These are phyloP conservation scores for Drosophila percnosoma DNA, from an alignment of 2,888 invertebrate genomes.

Conservation along the genomic window DNA sequence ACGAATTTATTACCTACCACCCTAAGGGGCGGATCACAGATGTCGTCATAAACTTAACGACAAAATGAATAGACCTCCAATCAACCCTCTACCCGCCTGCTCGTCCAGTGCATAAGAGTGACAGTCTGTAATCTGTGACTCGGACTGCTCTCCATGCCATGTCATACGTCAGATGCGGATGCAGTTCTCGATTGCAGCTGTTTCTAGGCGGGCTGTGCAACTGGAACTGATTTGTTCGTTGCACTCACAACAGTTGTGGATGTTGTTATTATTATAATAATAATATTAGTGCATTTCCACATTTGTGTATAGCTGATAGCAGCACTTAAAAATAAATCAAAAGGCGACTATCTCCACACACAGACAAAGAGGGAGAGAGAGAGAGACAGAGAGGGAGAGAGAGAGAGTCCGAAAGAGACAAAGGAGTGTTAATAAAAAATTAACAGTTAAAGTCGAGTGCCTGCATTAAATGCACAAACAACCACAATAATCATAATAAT, in stretches of 20 bases:
- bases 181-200: conserved; percentile 46
- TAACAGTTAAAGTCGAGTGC: conserved; percentile 45
- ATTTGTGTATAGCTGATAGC: conserved; percentile 55
- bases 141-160: not conserved
- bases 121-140: conserved; percentile 17
- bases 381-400: not conserved
- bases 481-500: conserved; percentile 23
- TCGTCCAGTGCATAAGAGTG: not conserved
- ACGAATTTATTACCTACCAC: not conserved
- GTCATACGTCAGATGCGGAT: conserved; percentile 53
- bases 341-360: conserved; percentile 40
- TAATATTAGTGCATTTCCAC: conserved; percentile 49
- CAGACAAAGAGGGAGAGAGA: not conserved
- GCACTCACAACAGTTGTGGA: conserved; percentile 43
- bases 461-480: conserved; percentile 25
- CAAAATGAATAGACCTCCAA: not conserved
- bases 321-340: conserved; percentile 47
- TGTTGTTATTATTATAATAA: conserved; percentile 26
- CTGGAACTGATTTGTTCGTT: conserved; percentile 42
- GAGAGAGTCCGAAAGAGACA: not conserved
- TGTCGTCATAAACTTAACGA: not conserved
- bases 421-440: conserved; percentile 35
- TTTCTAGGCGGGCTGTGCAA: conserved; percentile 35
- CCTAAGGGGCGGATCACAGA: not conserved
- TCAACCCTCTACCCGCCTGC: accelerated